phyloP scores from a whole-genome alignment of 2,888 invertebrate species.

The Serripes groenlandicus region DNA sequence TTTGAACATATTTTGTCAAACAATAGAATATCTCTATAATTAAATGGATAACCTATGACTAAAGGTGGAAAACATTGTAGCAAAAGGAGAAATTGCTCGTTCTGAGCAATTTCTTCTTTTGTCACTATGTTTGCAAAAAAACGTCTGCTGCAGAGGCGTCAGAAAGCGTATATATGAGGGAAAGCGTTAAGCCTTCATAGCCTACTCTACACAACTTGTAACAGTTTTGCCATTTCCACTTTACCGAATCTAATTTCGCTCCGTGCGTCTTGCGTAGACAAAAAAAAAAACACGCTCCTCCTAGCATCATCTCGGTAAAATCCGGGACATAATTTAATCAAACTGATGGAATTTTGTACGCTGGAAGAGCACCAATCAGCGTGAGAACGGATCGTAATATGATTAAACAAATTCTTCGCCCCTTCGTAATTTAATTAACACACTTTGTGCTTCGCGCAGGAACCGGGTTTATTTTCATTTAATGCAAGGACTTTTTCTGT shows the following conservation, averaged over 20 bases:
- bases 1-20: too few species aligned
- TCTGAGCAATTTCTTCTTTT: too few species aligned
- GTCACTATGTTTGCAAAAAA: too few species aligned
- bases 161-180: too few species aligned
- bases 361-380: conserved; percentile 47
- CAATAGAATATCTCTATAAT: too few species aligned
- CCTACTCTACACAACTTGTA: conserved; percentile 6
- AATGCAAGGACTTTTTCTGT: conserved; percentile 20
- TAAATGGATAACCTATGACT: too few species aligned
- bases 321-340: conserved; percentile 62
- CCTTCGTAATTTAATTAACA: conserved; percentile 62
- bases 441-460: conserved; percentile 60
- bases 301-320: conserved; percentile 22
- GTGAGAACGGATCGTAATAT: conserved; percentile 47
- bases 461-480: conserved; percentile 57
- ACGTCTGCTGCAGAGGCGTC: too few species aligned
- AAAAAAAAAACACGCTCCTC: conserved; percentile 1
- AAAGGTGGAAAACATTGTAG: too few species aligned
- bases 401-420: conserved; percentile 67
- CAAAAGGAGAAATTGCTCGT: too few species aligned
- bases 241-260: conserved; percentile 15
- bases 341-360: conserved; percentile 50
- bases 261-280: conserved; percentile 17
- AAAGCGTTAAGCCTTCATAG: conserved; percentile 1
- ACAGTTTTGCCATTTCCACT: conserved; percentile 9